Evolutionary conservation across 1,140 invertebrate genomes (phyloP).

Genomic region (Hirudo medicinalis): DNA sequence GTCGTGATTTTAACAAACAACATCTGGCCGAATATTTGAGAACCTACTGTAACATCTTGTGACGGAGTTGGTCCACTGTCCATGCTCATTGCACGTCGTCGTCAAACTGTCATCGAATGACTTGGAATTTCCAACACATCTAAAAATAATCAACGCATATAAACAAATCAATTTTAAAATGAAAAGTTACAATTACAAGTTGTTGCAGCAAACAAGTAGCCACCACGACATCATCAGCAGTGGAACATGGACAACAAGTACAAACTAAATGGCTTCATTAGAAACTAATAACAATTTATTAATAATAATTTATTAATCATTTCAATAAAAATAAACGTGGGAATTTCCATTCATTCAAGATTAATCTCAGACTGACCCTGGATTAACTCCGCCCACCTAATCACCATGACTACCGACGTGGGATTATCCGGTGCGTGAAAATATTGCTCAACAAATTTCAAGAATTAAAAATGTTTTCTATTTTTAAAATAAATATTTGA

Average conservation of each 20-base stretch:
- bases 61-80: conserved; percentile 77
- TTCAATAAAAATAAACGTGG: not conserved
- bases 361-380: too few relatives aligned
- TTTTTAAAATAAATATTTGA: too few relatives aligned
- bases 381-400: too few relatives aligned
- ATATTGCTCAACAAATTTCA: too few relatives aligned
- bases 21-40: too few relatives aligned
- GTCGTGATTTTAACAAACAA: too few relatives aligned
- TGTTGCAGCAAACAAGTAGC: too few relatives aligned
- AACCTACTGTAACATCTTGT: conserved; percentile 64
- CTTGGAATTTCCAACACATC: conserved; percentile 81
- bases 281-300: not conserved
- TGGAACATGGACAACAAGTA: not conserved
- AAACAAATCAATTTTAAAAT: conserved; percentile 3
- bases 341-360: too few relatives aligned
- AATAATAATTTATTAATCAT: not conserved
- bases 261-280: not conserved
- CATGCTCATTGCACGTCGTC: conserved; percentile 77
- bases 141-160: conserved; percentile 26
- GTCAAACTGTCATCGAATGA: conserved; percentile 58
- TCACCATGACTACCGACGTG: too few relatives aligned
- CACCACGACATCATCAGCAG: too few relatives aligned
- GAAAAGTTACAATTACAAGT: not conserved
- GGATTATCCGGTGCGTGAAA: too few relatives aligned
- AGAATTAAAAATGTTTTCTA: too few relatives aligned